A percentile compares a stretch with the other conserved stretches of the same genome.
These are phyloP conservation scores for Eutolmus rufibarbis DNA, from an alignment of 2,888 invertebrate genomes.

Conservation along the genomic window DNA sequence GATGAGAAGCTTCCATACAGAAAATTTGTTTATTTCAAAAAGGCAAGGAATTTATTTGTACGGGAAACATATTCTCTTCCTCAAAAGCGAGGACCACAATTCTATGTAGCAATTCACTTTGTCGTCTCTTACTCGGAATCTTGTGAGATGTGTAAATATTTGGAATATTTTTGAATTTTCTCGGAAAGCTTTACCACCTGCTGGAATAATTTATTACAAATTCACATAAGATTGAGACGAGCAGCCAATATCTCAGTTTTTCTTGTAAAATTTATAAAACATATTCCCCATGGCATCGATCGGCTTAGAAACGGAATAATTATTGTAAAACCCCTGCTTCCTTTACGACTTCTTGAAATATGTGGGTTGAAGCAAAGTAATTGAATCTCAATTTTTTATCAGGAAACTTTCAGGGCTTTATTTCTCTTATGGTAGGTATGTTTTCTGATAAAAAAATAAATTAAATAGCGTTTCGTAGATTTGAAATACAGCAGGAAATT, in stretches of 20 bases:
- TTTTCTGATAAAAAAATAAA: background rate
- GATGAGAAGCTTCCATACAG: background rate
- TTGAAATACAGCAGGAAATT: background rate
- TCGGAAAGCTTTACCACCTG: background rate
- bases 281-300: background rate
- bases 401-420: background rate
- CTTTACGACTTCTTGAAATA: background rate
- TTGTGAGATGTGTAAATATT: background rate
- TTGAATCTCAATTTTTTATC: background rate
- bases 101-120: background rate
- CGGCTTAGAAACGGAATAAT: background rate
- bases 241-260: background rate
- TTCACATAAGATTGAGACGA: background rate
- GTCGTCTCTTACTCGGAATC: background rate
- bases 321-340: background rate
- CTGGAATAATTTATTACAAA: background rate
- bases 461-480: background rate
- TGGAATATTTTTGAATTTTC: background rate
- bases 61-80: background rate
- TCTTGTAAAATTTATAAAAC: background rate
- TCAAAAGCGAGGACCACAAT: background rate
- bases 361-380: background rate
- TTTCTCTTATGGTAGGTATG: background rate
- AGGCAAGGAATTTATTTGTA: background rate
- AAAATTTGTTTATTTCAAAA: background rate